Evolutionary conservation across 2,113 vertebrate species (phyloP).

Genomic region (Dryoscopus gambensis): DNA sequence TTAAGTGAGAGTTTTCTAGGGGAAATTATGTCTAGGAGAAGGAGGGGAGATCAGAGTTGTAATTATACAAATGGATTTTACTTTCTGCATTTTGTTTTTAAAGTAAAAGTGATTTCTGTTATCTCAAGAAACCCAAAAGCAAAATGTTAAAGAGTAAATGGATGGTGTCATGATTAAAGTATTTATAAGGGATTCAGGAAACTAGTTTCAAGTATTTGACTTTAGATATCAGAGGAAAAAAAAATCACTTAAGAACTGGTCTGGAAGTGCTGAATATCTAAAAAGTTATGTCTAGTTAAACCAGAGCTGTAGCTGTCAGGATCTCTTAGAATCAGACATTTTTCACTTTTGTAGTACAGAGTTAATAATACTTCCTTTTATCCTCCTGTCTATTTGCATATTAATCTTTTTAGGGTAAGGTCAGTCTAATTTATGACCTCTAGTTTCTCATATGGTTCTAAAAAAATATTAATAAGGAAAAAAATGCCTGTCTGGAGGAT

Average conservation of each 20-base stretch:
- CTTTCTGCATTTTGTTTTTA: constrained; percentile 57
- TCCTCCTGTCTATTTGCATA: not conserved
- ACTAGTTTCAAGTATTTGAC: not conserved
- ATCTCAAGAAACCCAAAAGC: constrained; percentile 49
- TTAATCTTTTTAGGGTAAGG: not conserved
- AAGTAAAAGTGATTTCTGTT: constrained; percentile 49
- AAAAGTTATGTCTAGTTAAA: constrained; percentile 1
- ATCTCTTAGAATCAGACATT: not conserved
- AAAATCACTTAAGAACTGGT: not conserved
- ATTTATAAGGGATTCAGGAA: not conserved
- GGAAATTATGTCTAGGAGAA: not conserved
- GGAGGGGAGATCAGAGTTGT: not conserved
- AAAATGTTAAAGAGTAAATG: constrained; percentile 28
- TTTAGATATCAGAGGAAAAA: not conserved
- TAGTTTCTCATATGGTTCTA: not conserved
- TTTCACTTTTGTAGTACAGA: not conserved
- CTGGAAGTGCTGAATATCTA: not conserved
- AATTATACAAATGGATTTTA: constrained; percentile 53
- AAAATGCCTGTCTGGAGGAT: constrained; percentile 25
- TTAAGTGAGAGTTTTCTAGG: constrained; percentile 35
- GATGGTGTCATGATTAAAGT: not conserved
- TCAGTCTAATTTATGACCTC: not conserved
- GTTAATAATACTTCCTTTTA: constrained; percentile 10
- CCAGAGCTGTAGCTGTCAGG: not conserved
- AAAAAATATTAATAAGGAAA: constrained; percentile 58